Conservation (phyloP, 2,113 vertebrate genomes). For the Bambusicola thoracicus region DNA sequence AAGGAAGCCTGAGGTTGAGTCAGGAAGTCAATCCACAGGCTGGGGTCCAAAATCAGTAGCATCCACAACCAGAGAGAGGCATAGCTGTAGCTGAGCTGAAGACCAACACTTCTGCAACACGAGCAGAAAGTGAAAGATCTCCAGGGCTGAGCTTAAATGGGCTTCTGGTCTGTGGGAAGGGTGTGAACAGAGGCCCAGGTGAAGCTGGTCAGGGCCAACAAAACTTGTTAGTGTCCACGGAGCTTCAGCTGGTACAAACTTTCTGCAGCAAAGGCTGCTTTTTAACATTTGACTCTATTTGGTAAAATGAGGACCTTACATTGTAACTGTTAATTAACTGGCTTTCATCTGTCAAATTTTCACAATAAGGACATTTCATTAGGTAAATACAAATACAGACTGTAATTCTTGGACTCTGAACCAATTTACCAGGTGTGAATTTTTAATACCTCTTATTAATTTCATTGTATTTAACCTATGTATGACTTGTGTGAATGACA, state of each 20-base stretch:
- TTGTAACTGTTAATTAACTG: background rate
- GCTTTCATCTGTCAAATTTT: background rate
- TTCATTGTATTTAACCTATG: background rate
- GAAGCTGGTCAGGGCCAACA: background rate
- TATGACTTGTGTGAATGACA: background rate
- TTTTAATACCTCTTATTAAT: background rate
- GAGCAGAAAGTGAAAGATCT: fast-evolving
- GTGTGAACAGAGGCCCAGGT: background rate
- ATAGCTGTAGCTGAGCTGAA: fast-evolving
- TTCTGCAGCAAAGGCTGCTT: background rate
- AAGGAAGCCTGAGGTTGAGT: background rate
- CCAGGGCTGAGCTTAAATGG: background rate
- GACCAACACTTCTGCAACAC: fast-evolving
- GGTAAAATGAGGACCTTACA: fast-evolving
- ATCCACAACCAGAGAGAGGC: fast-evolving
- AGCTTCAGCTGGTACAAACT: background rate
- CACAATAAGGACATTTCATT: background rate
- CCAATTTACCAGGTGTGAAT: background rate
- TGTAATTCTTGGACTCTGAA: background rate
- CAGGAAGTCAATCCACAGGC: background rate
- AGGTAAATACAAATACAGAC: background rate
- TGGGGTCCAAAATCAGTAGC: background rate
- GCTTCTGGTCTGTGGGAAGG: background rate
- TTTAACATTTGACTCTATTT: background rate
- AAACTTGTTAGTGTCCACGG: background rate